Evolutionary conservation across 2,888 invertebrate species (phyloP), one percentile per base, ranked within the genome.

Genomic region (Unio delphinus): DNA sequence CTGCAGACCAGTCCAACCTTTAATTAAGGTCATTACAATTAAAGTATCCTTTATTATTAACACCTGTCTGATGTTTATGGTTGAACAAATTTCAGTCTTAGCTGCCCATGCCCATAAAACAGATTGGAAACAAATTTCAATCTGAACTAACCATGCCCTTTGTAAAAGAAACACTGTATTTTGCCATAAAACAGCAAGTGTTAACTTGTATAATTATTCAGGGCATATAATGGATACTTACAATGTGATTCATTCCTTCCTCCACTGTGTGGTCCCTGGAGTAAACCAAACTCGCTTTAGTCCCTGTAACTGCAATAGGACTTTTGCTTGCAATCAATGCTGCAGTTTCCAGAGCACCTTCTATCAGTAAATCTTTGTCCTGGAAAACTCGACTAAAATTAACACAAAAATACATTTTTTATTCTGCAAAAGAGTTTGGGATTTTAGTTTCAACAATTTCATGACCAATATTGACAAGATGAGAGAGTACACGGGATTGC

Each of bases 221-320:
- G 15, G 30, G 23, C 17, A 28, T 20, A 15, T 18, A 30, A 1
- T n/a, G 6, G 17, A 62, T 74, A 92, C 94, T 93, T 91, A 97
- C 97, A 90, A 97, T 94, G 84, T 96, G 95, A 82, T 96, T 93
- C n/a, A 99, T 91, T 18, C 97, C 96, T 69, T 97, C 95, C 77
- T 94, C 93, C 23, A 95, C 95, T 0, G 95, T 92, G 85, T 97
- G 96, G 89, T 97, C 96, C 83, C 96, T 92, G 0, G 97, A 95
- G 90, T 95, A 98, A 17, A 95, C 92, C 34, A 99, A 87, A 83
- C 93, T 94, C 68, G 93, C 91, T 89, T 99, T 99, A 0, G 96
- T 95, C 5, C 94, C 94, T 89, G 99, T 98, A 0, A 99, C 94
- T 0, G 98, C 99, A 6, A 99, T 94, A 0, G 99, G 99, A 91